Evolutionary conservation across 2,888 invertebrate species (phyloP), one percentile per base, ranked within the genome.

Genomic region (Phyto melanocephala): DNA sequence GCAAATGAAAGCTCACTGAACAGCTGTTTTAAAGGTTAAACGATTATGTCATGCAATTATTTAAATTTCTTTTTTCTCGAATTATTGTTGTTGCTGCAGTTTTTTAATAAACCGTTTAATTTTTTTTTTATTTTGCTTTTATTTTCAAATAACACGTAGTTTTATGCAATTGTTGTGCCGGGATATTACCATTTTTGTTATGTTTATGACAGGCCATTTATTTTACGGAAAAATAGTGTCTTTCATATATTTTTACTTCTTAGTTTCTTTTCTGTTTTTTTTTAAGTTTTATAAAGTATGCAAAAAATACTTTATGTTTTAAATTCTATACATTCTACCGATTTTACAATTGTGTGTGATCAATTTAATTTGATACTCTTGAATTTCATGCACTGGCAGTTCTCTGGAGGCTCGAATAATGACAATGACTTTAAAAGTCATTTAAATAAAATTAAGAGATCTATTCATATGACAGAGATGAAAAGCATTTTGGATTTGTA

Each of bases 11-110:
- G 70, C 62, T 75, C 60, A 62, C 10, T 20, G 52, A 70, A 74
- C 82, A 82, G 82, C 78, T 82, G 82, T 71, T 75, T 67, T 71
- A 70, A 82, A 82, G 82, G 82, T 82, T 82, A 82, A 78, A 65
- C 70, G 33, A 6, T 75, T 70, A 56, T 63, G 28, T 74, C 52
- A 45, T 74, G 63, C 58, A 80, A 68, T 71, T 76, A 72, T 45
- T 68, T 70, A 17, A 58, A 52, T 15, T 45, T 77, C 70, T 54
- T 33, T 62, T 52, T 45, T 17, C 13, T 28, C 3, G 7, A 47
- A 2, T 58, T 35, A 15, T 65, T 62, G 45, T 74, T 80, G 63
- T 72, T 81, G 58, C 28, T 68, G 56, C 10, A 20, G 33, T 40
- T 11, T 58, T 45, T 65, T 15, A 33, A 56, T 65, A 24, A 22